Base-by-base conservation (phyloP, 1,140 invertebrate genomes). In the Rhynchophorus ferrugineus region DNA sequence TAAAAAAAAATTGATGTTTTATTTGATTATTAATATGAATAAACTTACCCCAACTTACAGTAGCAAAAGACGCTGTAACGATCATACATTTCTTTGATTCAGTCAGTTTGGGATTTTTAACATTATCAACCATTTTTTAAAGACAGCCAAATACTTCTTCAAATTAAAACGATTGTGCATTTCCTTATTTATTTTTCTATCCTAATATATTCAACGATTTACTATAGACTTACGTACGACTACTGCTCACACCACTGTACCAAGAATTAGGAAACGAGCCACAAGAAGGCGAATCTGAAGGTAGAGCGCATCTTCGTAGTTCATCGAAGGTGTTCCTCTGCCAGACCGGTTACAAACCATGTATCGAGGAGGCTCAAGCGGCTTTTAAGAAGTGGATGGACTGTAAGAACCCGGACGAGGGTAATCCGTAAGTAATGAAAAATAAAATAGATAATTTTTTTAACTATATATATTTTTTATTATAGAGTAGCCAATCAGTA, bases 351-450 rank as follows among this genome's bases (percentile, higher is more conserved):
- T 86, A 85, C 64, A 73, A 77, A 41, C 82, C 83, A 0, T 87
- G 84, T 56, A 75, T 88, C 16, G 67, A 75, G 36, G 79, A 84
- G 62, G 82, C 84, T 0, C 77, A 81, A 56, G 72, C 73, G 1
- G 76, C 78, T 5, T 87, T 75, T 59, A 73, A 73, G 34, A 76
- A 78, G 58, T 88, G 85, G 85, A 77, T 83, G 70, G 71, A 78
- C 29, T 73, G 75, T 18, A 71, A 74, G 11, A 76, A 81, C 56
- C 82, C 83, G 13, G 82, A 85, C 63, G 78, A 79, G 60, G 81
- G 82, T 53, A 86, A 82, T 67, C 83, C 81, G 85, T 88, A 61
- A 75, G 78, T 78, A 19, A 33, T 6, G 5, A 29, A 29, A 29
- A 29, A 29, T 29, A 29, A 29, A 29, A 11, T 6, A 29, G 11